Base-by-base conservation (phyloP, 2,797 vertebrate species). In the Aldrovandia affinis region DNA sequence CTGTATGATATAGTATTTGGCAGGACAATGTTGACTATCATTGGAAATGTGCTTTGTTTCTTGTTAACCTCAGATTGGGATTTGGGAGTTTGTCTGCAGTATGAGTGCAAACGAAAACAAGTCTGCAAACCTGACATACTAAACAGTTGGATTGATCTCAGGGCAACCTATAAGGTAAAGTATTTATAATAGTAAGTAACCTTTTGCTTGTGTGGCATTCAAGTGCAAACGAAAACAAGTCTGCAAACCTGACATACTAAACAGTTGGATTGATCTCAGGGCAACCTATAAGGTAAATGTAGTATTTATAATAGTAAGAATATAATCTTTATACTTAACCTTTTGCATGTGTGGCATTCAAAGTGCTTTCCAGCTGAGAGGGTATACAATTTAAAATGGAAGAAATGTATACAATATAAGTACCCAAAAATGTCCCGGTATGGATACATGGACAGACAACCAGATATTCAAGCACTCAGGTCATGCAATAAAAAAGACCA, bases 31-130 rank as follows among this genome's bases (percentile, higher is more conserved):
- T 80, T 14, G 5, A 42, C 8, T 65, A 36, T 70, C 54, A 73
- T 25, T 36, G 65, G 28, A 55, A 36, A n/a, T 68, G 36, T 83
- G n/a, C 15, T 52, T 82, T 70, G 15, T 50, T 75, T 83, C 36
- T 83, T 28, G n/a, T n/a, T 18, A 0, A 70, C 22, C 18, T 70
- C 92, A 99, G 98, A 99, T 88, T 99, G 98, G 98, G 98, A 99
- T 94, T 94, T 99, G 68, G 98, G 97, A 0, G 96, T 99, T 87
- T 99, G 98, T 93, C 93, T 99, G 90, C 96, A 96, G 73, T 98
- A 98, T 0, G 98, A 99, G 86, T 99, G 98, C 91, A 98, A 95
- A 92, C 95, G 98, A 86, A 99, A 99, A 92, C 98, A 99, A 91
- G 94, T 99, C 81, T 88, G 90, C 86, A 98, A 97, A 91, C 97